Conservation (phyloP, 2,888 invertebrate species). For the Drosophila koepferae region DNA sequence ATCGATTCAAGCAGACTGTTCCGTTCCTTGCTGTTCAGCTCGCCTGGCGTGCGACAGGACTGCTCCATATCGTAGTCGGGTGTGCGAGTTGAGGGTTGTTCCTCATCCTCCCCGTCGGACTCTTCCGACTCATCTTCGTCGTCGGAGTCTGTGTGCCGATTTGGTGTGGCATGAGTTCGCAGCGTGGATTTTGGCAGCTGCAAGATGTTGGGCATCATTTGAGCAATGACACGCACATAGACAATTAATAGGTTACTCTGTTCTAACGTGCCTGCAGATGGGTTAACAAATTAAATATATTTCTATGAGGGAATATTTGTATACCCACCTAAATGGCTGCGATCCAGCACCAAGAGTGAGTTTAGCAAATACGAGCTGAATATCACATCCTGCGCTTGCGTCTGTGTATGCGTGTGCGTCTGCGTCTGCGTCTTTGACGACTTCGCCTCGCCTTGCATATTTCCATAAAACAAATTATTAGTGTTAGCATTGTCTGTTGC, state of each 20-base stretch:
- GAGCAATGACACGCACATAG: constrained; percentile 83
- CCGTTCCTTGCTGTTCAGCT: constrained; percentile 76
- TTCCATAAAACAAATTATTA: constrained; percentile 45
- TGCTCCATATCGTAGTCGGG: constrained; percentile 65
- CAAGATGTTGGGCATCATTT: constrained; percentile 83
- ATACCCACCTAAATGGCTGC: constrained; percentile 76
- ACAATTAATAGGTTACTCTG: constrained; percentile 69
- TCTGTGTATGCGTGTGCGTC: neutral
- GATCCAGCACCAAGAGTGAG: constrained; percentile 83
- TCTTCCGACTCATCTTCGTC: constrained; percentile 76
- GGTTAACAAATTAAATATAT: neutral
- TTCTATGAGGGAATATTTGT: neutral
- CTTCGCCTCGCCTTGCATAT: constrained; percentile 16
- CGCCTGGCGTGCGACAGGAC: constrained; percentile 41
- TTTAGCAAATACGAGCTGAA: constrained; percentile 83
- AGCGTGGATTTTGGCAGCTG: constrained; percentile 83
- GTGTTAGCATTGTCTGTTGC: constrained; percentile 57
- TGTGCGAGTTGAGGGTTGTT: constrained; percentile 35
- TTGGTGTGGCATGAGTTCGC: constrained; percentile 57
- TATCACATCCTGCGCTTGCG: constrained; percentile 42
- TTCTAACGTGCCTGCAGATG: constrained; percentile 66
- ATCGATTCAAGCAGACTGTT: constrained; percentile 85
- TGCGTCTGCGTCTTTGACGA: constrained; percentile 14
- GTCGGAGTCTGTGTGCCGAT: constrained; percentile 78
- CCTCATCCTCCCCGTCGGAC: constrained; percentile 58